Evolutionary conservation across 1,140 invertebrate species (phyloP), one percentile per base, ranked within the genome.

Genomic region (Drosophila littoralis): DNA sequence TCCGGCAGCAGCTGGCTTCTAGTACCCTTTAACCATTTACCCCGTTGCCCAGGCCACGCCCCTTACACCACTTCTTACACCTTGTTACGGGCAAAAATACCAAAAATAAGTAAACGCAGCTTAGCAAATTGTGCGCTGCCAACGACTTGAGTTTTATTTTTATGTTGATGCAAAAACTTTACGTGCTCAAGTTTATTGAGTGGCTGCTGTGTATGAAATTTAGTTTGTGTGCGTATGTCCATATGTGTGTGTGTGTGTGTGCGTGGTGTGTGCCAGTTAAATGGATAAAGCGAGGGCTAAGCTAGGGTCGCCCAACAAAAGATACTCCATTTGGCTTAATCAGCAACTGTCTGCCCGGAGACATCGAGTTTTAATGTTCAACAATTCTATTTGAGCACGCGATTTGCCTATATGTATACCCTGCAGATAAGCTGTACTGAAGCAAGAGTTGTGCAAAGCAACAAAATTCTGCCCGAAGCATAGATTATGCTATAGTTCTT

Each of bases 81-180:
- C 69, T 59, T 32, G 8, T n/a, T 17, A 17, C n/a, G 15, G 52
- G n/a, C 35, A 36, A 58, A 65, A 71, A 54, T 59, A 67, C 33
- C 35, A 59, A 74, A 74, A 68, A 74, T 69, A 74, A 66, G 71
- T 74, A 67, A 75, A 67, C 76, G 73, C 76, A 66, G 76, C 67
- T 79, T 75, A 76, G 67, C 73, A 78, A 75, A 78, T 78, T 78
- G 72, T 75, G 76, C 73, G 54, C 55, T 70, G 75, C 32, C 66
- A 78, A 78, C 72, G 76, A 78, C 72, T 78, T 72, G 73, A 75
- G 73, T 79, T 79, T 76, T 79, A 75, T 76, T 79, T 79, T 79
- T 79, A 79, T 79, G 76, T 71, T 79, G 66, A 79, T 79, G 76
- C 73, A 79, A 79, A 78, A 79, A 79, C 60, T 79, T 79, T 79